These are phyloP conservation scores for Anser brachyrhynchus DNA, from an alignment of 2,113 vertebrate genomes.

Conservation along the genomic window DNA sequence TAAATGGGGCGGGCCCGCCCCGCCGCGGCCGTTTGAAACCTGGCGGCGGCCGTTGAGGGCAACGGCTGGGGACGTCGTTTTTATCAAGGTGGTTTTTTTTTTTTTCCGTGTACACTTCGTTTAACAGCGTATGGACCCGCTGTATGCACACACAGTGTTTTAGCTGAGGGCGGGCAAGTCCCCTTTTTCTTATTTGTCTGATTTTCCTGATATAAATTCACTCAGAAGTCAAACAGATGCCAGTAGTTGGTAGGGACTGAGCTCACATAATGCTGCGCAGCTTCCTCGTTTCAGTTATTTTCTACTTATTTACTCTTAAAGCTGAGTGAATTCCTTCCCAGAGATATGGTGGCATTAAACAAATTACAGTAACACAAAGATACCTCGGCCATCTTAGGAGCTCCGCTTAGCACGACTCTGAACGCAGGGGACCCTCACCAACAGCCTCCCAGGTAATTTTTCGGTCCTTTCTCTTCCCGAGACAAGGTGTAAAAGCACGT, in stretches of 20 bases:
- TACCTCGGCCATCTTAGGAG: too few relatives aligned
- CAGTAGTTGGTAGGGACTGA: background rate
- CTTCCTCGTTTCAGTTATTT: background rate
- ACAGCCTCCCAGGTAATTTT: background rate
- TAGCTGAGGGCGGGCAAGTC: background rate
- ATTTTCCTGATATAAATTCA: background rate
- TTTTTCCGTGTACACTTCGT: too few relatives aligned
- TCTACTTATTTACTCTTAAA: background rate
- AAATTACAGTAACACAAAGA: too few relatives aligned
- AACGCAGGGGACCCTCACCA: background rate
- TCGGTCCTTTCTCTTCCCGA: too few relatives aligned
- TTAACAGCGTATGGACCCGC: too few relatives aligned
- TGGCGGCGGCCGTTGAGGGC: fast-evolving
- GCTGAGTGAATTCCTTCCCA: background rate
- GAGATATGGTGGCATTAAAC: background rate
- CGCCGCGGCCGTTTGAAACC: fast-evolving
- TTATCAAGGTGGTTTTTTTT: too few relatives aligned
- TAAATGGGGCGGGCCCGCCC: fast-evolving
- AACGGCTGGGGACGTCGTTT: background rate
- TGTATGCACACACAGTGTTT: too few relatives aligned
- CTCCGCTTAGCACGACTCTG: background rate
- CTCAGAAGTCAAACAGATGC: background rate
- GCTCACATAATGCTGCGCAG: background rate
- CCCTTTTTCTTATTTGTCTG: background rate
- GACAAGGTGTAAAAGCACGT: background rate